Evolutionary conservation across 1,140 invertebrate genomes (phyloP).

Genomic region (Pogonus chalceus): DNA sequence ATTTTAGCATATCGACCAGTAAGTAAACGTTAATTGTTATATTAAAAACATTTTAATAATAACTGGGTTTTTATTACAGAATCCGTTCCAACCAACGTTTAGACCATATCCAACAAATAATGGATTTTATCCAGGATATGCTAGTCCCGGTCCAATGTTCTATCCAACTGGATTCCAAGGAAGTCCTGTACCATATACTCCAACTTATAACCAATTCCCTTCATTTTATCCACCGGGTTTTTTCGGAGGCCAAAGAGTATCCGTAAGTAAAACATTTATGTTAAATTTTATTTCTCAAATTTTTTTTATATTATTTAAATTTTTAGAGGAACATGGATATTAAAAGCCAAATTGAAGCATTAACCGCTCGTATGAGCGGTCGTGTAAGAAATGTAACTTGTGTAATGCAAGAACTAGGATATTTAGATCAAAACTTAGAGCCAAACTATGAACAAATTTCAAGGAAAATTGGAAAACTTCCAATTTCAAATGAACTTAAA

Average conservation of each 20-base stretch:
- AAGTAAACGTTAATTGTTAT: slow-evolving; percentile 13
- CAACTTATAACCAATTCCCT: slow-evolving; percentile 1
- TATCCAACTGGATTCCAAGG: slow-evolving; percentile 18
- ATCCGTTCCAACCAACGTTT: slow-evolving; percentile 18
- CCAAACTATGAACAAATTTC: slow-evolving; percentile 51
- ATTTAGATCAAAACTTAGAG: slow-evolving; percentile 51
- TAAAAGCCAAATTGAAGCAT: slow-evolving; percentile 43
- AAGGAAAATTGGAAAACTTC: slow-evolving; percentile 44
- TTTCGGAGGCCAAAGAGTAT: slow-evolving; percentile 24
- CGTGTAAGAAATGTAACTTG: slow-evolving; percentile 50
- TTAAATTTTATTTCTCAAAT: neutral
- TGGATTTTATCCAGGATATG: slow-evolving; percentile 16
- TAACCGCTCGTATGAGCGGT: slow-evolving; percentile 41
- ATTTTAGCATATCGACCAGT: slow-evolving; percentile 36
- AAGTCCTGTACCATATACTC: neutral
- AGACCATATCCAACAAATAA: slow-evolving; percentile 17
- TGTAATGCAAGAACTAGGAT: slow-evolving; percentile 56
- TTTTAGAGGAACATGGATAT: slow-evolving; percentile 46
- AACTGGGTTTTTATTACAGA: slow-evolving; percentile 19
- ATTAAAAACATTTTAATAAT: no score
- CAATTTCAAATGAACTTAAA: slow-evolving; percentile 46
- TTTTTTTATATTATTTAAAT: neutral
- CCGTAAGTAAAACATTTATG: slow-evolving; percentile 23
- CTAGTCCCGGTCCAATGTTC: slow-evolving; percentile 22
- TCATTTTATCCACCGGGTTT: slow-evolving; percentile 22